Evolutionary conservation across 2,888 invertebrate genomes (phyloP), one percentile per base, ranked within the genome.

Genomic region (Dioctria rufipes): DNA sequence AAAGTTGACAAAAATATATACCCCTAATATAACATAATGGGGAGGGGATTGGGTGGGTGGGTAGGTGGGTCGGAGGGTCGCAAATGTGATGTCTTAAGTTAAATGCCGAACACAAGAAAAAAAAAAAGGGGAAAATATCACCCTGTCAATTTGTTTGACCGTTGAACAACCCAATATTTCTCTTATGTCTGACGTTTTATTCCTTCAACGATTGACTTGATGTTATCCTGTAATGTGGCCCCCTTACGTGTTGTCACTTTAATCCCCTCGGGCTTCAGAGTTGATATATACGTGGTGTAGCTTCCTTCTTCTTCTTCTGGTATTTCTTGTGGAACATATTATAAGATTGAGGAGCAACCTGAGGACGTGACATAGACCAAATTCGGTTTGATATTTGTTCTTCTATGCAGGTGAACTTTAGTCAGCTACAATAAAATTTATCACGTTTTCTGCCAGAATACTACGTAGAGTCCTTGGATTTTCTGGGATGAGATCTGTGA

Each of bases 121-220:
- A 25, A 25, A 25, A 1, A 25, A 25, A 25, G 25, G 60, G 58
- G 43, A 54, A 80, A 78, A 82, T 80, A 82, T 82, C 80, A 71
- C 58, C 73, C 78, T 82, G 82, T 82, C 82, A 80, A 82, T 82
- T 82, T 82, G 75, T 80, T 82, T 82, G 82, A 80, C 82, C 82
- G 82, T 78, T 80, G 78, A 82, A 82, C 82, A 69, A 73, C 75
- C 78, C 78, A 80, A 82, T 82, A 82, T 73, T 82, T 82, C 69
- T 82, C 69, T 58, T 43, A 43, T 60, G 63, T 51, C 82, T 82
- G 82, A 82, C 82, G 75, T 82, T 82, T 82, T 82, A 82, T 82
- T 82, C 77, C 78, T 69, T 79, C 60, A 78, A 49, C 82, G 82
- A 82, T 82, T 82, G 82, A 82, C 82, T 82, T 69, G 82, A 82